Evolutionary conservation across 2,888 invertebrate genomes (phyloP).

Genomic region (Ophion ventricosus): DNA sequence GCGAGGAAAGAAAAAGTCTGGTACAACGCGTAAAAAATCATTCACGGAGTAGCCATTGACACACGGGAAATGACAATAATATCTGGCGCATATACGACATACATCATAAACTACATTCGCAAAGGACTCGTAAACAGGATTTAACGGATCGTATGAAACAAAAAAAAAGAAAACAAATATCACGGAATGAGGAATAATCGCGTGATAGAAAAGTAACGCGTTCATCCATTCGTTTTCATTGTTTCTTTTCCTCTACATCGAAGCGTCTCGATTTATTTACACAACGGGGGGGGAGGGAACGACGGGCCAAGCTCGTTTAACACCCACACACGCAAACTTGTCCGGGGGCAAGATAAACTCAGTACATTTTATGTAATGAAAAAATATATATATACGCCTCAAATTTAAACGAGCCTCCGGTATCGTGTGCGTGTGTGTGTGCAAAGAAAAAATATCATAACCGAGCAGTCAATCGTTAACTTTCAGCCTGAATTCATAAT

Average conservation of each 20-base stretch:
- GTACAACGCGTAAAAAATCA: slow-evolving; percentile 32
- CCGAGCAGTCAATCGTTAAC: slow-evolving; percentile 17
- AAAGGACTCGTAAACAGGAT: slow-evolving; percentile 47
- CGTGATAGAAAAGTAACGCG: slow-evolving; percentile 5
- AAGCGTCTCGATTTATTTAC: slow-evolving; percentile 50
- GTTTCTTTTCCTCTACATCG: slow-evolving; percentile 14
- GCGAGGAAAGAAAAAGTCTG: slow-evolving; percentile 33
- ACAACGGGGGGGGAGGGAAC: slow-evolving; percentile 36
- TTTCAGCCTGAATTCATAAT: slow-evolving; percentile 19
- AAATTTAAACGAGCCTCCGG: slow-evolving; percentile 28
- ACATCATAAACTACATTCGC: slow-evolving; percentile 46
- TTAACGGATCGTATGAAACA: slow-evolving; percentile 36
- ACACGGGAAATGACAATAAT: slow-evolving; percentile 13
- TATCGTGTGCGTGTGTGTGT: neutral
- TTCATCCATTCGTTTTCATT: slow-evolving; percentile 26
- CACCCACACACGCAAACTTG: neutral
- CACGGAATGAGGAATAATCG: slow-evolving; percentile 54
- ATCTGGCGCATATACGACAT: slow-evolving; percentile 19
- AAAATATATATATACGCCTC: slow-evolving; percentile 40
- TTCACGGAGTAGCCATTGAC: slow-evolving; percentile 47
- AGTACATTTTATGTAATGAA: slow-evolving; percentile 38
- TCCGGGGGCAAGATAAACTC: slow-evolving; percentile 29
- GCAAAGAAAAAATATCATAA: slow-evolving; percentile 27
- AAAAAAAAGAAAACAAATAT: slow-evolving; percentile 62
- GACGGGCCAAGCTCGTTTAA: neutral